Conservation (phyloP, 2,888 invertebrate genomes). For the Luffia ferchaultella region DNA sequence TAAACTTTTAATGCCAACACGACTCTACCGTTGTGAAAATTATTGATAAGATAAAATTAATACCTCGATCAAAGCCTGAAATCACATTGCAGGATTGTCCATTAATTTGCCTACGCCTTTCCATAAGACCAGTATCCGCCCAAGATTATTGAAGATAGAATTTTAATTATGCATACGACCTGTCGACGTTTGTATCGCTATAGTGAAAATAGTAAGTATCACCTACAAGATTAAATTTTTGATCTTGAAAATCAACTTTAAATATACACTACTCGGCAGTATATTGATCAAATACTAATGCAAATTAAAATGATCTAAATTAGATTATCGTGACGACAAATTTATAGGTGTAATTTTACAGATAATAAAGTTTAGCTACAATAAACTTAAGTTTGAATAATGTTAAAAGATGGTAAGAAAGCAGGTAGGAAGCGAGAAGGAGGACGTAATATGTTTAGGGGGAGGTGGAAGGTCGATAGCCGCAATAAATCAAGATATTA, state of each 20-base stretch:
- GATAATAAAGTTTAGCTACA: no score
- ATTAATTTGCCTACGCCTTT: slow-evolving; percentile 53
- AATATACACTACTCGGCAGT: no score
- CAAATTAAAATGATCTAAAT: no score
- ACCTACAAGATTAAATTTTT: no score
- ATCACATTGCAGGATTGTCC: slow-evolving; percentile 57
- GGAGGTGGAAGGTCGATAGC: slow-evolving; percentile 33
- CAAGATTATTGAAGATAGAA: slow-evolving; percentile 31
- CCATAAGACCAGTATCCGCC: slow-evolving; percentile 48
- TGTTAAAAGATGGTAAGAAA: slow-evolving; percentile 9
- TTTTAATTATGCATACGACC: not conserved
- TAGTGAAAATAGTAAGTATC: no score
- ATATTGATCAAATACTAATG: no score
- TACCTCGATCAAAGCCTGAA: slow-evolving; percentile 54
- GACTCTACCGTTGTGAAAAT: slow-evolving; percentile 23
- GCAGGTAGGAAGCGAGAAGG: slow-evolving; percentile 1
- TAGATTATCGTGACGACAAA: no score
- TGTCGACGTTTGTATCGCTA: no score
- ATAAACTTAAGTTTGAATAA: no score
- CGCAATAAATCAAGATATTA: slow-evolving; percentile 60
- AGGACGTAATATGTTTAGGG: slow-evolving; percentile 2
- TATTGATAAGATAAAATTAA: slow-evolving; percentile 60
- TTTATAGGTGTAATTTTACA: no score
- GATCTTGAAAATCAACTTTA: no score
- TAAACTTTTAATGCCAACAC: no score